Percentiles rank a stretch among this genome's conserved stretches.
Conservation (phyloP, 2,888 invertebrate species). For the Ctenicera cuprea region DNA sequence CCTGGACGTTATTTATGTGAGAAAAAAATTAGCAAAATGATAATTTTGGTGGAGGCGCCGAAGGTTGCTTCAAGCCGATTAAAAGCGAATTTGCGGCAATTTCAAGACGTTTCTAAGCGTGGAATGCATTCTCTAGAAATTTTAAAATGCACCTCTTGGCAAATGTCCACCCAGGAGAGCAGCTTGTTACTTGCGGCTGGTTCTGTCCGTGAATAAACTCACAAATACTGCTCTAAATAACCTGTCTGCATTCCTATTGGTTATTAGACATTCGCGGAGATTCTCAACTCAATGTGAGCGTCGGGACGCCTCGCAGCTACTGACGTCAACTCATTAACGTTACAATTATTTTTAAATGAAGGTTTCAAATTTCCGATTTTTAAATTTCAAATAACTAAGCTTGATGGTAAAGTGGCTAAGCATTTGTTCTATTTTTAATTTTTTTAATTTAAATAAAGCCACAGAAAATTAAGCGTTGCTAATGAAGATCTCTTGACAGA, state of each 20-base stretch:
- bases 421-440: neutral
- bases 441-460: neutral
- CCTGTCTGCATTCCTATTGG: constrained; percentile 51
- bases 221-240: constrained; percentile 55
- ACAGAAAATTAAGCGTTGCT: neutral
- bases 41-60: too few relatives aligned
- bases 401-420: neutral
- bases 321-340: constrained; percentile 49
- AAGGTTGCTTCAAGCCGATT: too few relatives aligned
- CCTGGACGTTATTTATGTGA: too few relatives aligned
- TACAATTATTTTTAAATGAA: constrained; percentile 9
- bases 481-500: constrained; percentile 21
- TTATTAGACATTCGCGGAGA: constrained; percentile 52
- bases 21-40: too few relatives aligned
- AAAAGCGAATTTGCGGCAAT: too few relatives aligned
- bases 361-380: constrained; percentile 5
- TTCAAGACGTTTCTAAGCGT: neutral
- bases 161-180: constrained; percentile 13
- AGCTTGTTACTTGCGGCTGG: constrained; percentile 1
- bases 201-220: constrained; percentile 47
- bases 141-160: constrained; percentile 25
- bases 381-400: neutral
- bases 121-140: neutral
- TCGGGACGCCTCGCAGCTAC: constrained; percentile 40
- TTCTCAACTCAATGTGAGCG: constrained; percentile 48